phyloP scores from a whole-genome alignment of 2,797 vertebrate species.

The Arrhamphus sclerolepis region DNA sequence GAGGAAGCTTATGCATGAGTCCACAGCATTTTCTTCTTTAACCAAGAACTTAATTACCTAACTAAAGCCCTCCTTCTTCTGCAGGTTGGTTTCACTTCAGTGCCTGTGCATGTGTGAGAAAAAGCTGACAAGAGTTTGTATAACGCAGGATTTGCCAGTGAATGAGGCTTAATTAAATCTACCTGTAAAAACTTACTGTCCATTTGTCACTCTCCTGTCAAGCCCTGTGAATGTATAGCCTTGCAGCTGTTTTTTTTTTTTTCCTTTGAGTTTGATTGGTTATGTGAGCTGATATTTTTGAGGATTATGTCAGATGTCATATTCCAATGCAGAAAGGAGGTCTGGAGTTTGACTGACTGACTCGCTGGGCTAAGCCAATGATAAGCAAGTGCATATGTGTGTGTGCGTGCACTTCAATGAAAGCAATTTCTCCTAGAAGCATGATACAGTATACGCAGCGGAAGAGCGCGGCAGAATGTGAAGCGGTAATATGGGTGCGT shows the following conservation, averaged over 20 bases:
- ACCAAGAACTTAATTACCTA: slow-evolving; percentile 59
- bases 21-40: slow-evolving; percentile 40
- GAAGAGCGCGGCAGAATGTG: slow-evolving; percentile 39
- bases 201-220: slow-evolving; percentile 61
- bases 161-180: slow-evolving; percentile 76
- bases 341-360: slow-evolving; percentile 53
- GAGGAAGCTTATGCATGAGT: slow-evolving; percentile 38
- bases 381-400: slow-evolving; percentile 28
- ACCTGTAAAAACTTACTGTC: slow-evolving; percentile 56
- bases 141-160: slow-evolving; percentile 57
- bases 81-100: slow-evolving; percentile 41
- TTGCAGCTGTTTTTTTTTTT: slow-evolving; percentile 49
- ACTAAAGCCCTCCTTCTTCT: slow-evolving; percentile 40
- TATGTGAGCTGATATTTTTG: slow-evolving; percentile 59
- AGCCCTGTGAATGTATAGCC: slow-evolving; percentile 45
- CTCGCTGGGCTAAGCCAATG: slow-evolving; percentile 52
- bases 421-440: slow-evolving; percentile 34
- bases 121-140: slow-evolving; percentile 47
- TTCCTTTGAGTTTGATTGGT: slow-evolving; percentile 53
- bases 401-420: slow-evolving; percentile 21
- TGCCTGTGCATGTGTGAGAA: slow-evolving; percentile 19
- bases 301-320: slow-evolving; percentile 69
- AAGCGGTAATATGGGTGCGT: slow-evolving; percentile 53
- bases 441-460: slow-evolving; percentile 28
- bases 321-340: slow-evolving; percentile 58